Base-by-base conservation (phyloP, 2,888 invertebrate genomes). In the Drosophila paracracens region DNA sequence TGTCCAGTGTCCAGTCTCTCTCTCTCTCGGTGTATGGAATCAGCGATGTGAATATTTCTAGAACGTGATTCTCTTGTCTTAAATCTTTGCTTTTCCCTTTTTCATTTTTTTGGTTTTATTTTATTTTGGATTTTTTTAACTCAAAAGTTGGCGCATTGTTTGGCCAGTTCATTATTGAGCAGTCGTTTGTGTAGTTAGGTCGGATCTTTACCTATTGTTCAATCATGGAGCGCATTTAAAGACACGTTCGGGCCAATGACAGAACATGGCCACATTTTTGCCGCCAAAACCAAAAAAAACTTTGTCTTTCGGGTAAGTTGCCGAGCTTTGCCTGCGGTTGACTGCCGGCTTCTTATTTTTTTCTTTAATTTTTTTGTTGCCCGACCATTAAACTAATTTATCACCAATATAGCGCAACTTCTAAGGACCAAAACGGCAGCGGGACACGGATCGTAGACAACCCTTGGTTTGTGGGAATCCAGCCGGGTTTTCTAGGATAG, bases 351-450 rank as follows among this genome's bases (percentile, higher is more conserved):
- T 25, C 13, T 25, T 46, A 16, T 46, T 13, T 46, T 46, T 1
- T 70, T 74, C 74, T 11, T 35, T 5, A 27, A 43, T 50, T 62
- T 63, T 36, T 54, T 38, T 54, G 48, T 53, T 67, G 74, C 56
- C 65, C 68, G 58, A 81, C 82, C 85, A 88, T 88, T 91, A 88
- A 91, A 88, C 87, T 88, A 88, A 88, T 88, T 88, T 88, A 88
- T 88, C 90, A 91, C 87, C 91, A 88, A 86, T 89, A 88, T 86
- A 88, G 83, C 83, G 76, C 90, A 83, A 65, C 57, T 68, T 68
- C 61, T 62, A 74, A 68, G 65, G 53, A 50, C 25, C 60, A 58
- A 27, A 56, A 46, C 35, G 48, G 58, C 48, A 35, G 25, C 29
- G 52, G 79, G 70, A 82, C 61, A 66, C 48, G 62, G 51, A 62